Evolutionary conservation across 2,113 vertebrate genomes (phyloP).

Genomic region (Dipodomys merriami): DNA sequence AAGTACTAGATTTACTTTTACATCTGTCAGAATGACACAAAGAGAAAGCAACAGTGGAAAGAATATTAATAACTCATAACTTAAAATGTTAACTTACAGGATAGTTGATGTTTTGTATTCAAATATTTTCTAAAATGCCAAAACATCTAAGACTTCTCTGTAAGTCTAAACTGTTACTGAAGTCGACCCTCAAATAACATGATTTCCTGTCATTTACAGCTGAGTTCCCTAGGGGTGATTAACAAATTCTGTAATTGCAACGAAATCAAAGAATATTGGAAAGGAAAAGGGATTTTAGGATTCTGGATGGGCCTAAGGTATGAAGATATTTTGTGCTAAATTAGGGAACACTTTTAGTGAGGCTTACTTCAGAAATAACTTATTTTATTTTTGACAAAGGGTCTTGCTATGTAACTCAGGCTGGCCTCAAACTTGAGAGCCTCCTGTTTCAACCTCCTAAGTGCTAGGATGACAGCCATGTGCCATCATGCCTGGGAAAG

Average conservation of each 20-base stretch:
- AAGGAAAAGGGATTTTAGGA: conserved; percentile 23
- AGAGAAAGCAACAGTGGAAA: background rate
- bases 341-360: background rate
- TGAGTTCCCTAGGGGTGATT: background rate
- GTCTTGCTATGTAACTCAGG: background rate
- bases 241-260: conserved; percentile 9
- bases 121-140: conserved; percentile 59
- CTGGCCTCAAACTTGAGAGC: background rate
- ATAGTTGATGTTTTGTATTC: conserved; percentile 1
- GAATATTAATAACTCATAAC: background rate
- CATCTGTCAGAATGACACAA: background rate
- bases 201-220: background rate
- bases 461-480: background rate
- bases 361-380: background rate
- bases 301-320: background rate
- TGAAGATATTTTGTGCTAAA: background rate
- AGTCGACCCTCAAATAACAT: conserved; percentile 30
- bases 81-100: background rate
- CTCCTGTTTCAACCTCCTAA: background rate
- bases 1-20: conserved; percentile 37
- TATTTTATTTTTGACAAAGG: background rate
- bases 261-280: conserved; percentile 33
- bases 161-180: conserved; percentile 44
- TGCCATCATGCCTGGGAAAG: background rate
- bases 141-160: background rate